Evolutionary conservation across 2,888 invertebrate species (phyloP).

Genomic region (Dromius quadrimaculatus): DNA sequence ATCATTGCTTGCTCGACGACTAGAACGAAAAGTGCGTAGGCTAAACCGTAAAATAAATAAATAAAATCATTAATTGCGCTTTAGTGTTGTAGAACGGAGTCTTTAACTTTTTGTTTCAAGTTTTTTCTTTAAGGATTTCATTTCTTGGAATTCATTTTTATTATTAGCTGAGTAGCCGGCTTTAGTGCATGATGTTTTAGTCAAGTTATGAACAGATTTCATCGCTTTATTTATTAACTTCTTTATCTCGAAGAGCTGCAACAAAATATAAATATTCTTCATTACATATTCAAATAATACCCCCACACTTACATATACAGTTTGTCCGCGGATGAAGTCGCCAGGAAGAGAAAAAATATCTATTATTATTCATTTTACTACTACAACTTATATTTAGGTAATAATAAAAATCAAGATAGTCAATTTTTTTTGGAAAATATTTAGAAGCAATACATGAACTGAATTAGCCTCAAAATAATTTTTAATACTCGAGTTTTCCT

Average conservation of each 20-base stretch:
- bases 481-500: too few species aligned
- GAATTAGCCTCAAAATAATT: too few species aligned
- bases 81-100: constrained; percentile 36
- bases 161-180: constrained; percentile 10
- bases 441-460: too few species aligned
- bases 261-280: too few species aligned
- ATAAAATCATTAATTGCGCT: constrained; percentile 50
- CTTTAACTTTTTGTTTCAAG: constrained; percentile 19
- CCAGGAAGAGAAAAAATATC: too few species aligned
- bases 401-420: too few species aligned
- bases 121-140: constrained; percentile 21
- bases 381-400: too few species aligned
- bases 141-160: constrained; percentile 29
- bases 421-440: too few species aligned
- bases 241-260: not conserved
- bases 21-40: constrained; percentile 41
- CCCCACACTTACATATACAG: too few species aligned
- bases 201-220: constrained; percentile 5
- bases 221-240: constrained; percentile 6
- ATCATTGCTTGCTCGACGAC: constrained; percentile 31
- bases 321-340: too few species aligned
- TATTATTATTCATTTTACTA: too few species aligned
- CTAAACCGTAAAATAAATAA: constrained; percentile 48
- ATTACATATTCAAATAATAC: too few species aligned
- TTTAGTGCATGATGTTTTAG: constrained; percentile 3